Percentiles rank a stretch among this genome's conserved stretches.
These are phyloP conservation scores for Hyperoplus immaculatus DNA, from an alignment of 2,797 vertebrate genomes.

Conservation along the genomic window DNA sequence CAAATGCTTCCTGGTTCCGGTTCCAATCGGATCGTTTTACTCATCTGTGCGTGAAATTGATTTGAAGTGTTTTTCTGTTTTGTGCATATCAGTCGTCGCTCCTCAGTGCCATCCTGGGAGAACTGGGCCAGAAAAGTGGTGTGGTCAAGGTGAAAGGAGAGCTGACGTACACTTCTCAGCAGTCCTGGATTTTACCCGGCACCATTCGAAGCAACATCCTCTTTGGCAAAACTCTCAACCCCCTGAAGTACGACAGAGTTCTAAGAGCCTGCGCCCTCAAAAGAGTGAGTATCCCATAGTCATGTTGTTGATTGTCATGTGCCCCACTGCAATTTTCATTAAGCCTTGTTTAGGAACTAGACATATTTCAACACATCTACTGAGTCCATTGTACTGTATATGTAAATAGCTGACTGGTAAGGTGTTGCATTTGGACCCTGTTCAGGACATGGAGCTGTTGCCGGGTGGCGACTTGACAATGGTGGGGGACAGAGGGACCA, in stretches of 20 bases:
- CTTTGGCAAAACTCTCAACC: conserved; percentile 93
- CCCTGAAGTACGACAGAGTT: conserved; percentile 91
- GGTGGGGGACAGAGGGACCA: conserved; percentile 94
- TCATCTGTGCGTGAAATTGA: not conserved
- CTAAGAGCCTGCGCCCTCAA: conserved; percentile 93
- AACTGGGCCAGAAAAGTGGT: conserved; percentile 89
- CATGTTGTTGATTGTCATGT: conserved; percentile 7
- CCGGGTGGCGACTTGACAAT: conserved; percentile 92
- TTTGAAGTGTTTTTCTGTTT: conserved; percentile 35
- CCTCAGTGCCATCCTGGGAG: conserved; percentile 91
- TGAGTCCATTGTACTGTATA: not conserved
- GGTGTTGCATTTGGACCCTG: conserved; percentile 42
- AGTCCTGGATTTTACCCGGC: conserved; percentile 97
- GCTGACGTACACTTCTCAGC: conserved; percentile 93
- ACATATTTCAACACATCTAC: not conserved
- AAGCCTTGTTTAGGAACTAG: not conserved
- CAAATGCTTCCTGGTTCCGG: not conserved
- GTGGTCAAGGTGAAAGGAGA: conserved; percentile 88
- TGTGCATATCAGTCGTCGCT: conserved; percentile 89
- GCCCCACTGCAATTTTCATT: not conserved
- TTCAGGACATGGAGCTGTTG: conserved; percentile 92
- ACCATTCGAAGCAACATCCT: conserved; percentile 96
- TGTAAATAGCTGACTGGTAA: conserved; percentile 37
- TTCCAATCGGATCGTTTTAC: not conserved
- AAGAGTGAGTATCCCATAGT: conserved; percentile 85